phyloP scores from a whole-genome alignment of 2,797 vertebrate genomes.

The Choloepus didactylus region DNA sequence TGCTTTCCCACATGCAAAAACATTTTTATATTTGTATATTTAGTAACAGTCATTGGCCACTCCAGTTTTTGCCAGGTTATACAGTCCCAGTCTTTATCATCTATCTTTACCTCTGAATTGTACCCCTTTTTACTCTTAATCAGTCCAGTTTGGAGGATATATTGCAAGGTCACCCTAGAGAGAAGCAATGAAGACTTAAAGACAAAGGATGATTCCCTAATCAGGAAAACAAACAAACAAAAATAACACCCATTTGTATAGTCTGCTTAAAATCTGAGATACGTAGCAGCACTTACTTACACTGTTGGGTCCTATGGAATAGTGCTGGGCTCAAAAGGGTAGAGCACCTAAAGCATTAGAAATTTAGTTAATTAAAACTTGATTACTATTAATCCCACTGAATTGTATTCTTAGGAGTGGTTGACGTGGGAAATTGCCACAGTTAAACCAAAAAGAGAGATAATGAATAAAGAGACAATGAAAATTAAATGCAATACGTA shows the following conservation, averaged over 20 bases:
- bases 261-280: background rate
- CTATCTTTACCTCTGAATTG: too few species aligned
- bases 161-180: background rate
- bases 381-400: too few species aligned
- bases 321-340: background rate
- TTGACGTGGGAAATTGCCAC: background rate
- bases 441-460: background rate
- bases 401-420: too few species aligned
- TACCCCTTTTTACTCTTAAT: background rate
- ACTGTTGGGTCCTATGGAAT: background rate
- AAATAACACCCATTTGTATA: background rate
- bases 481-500: too few species aligned
- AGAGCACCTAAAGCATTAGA: conserved; percentile 10
- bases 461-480: background rate
- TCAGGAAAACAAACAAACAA: background rate
- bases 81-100: too few species aligned
- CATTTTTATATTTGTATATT: too few species aligned
- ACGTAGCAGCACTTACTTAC: background rate
- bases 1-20: too few species aligned
- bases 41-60: too few species aligned
- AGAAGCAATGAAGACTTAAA: background rate
- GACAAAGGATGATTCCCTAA: background rate
- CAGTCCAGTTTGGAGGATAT: background rate
- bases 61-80: too few species aligned
- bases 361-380: conserved; percentile 26